Conservation (phyloP, 1,140 invertebrate genomes). For the Stegodyphus dumicola region DNA sequence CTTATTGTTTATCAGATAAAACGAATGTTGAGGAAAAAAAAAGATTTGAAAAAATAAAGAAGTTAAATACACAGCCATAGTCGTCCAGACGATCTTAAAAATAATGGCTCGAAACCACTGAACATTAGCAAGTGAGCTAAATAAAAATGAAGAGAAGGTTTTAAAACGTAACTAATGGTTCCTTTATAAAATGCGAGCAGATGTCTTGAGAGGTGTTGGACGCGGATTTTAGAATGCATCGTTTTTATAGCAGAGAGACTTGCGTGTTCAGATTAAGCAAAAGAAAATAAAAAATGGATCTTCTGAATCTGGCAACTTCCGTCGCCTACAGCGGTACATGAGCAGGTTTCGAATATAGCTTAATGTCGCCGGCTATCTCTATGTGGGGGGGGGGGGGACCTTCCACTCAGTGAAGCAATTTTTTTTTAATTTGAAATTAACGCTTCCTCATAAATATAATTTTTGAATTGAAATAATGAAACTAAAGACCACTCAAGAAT, state of each 20-base stretch:
- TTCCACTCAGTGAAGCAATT: not conserved
- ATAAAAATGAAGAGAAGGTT: slow-evolving; percentile 35
- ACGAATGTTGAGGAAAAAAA: too few relatives aligned
- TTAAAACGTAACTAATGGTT: too few relatives aligned
- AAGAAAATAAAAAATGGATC: slow-evolving; percentile 2
- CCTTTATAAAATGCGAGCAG: slow-evolving; percentile 18
- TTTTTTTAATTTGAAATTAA: not conserved
- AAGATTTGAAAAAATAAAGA: too few relatives aligned
- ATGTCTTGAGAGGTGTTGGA: slow-evolving; percentile 20
- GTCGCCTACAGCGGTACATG: slow-evolving; percentile 16
- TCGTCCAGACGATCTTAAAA: too few relatives aligned
- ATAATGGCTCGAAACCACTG: too few relatives aligned
- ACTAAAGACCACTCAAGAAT: not conserved
- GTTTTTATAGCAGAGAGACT: slow-evolving; percentile 17
- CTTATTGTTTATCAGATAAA: too few relatives aligned
- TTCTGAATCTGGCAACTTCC: slow-evolving; percentile 46
- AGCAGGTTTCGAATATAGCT: slow-evolving; percentile 8
- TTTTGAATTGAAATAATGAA: not conserved
- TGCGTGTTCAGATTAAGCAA: slow-evolving; percentile 42
- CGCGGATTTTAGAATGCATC: not conserved
- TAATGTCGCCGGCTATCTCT: not conserved
- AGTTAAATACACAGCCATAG: too few relatives aligned
- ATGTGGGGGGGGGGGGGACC: not conserved
- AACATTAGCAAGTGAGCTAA: not conserved
- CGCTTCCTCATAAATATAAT: not conserved